These are phyloP conservation scores for Orthonyx spaldingii DNA, from an alignment of 2,113 vertebrate genomes.

Conservation along the genomic window DNA sequence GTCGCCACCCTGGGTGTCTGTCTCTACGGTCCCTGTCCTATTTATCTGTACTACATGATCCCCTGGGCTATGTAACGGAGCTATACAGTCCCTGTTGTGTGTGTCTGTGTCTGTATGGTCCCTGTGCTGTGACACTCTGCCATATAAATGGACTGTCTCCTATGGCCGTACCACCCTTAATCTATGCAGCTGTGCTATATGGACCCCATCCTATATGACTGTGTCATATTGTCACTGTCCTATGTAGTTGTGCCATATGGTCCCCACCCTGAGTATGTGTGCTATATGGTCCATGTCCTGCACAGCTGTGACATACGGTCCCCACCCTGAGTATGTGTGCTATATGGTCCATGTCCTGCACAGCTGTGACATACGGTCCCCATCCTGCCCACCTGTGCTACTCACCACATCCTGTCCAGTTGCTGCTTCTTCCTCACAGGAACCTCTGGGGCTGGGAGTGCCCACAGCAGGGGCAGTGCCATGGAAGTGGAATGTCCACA, in stretches of 20 bases:
- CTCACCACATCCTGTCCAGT: no score
- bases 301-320: not conserved
- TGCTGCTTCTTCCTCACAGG: not conserved
- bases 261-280: no score
- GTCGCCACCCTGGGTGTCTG: not conserved
- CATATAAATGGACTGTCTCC: not conserved
- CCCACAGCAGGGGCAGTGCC: not conserved
- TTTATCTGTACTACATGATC: not conserved
- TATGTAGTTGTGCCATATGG: not conserved
- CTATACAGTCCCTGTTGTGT: rapidly evolving
- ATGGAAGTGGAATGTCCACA: rapidly evolving
- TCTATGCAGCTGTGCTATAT: rapidly evolving
- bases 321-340: not conserved
- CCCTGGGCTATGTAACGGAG: not conserved
- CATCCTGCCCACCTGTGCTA: not conserved
- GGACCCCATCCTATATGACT: no score
- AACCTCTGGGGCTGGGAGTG: not conserved
- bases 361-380: not conserved
- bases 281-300: not conserved
- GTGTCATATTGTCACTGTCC: not conserved
- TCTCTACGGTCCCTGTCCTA: not conserved
- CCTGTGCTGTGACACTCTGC: not conserved
- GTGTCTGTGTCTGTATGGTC: not conserved
- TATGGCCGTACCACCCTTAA: not conserved
- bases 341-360: rapidly evolving